phyloP scores from a whole-genome alignment of 2,113 vertebrate genomes.

The Pseudorasbora parva region DNA sequence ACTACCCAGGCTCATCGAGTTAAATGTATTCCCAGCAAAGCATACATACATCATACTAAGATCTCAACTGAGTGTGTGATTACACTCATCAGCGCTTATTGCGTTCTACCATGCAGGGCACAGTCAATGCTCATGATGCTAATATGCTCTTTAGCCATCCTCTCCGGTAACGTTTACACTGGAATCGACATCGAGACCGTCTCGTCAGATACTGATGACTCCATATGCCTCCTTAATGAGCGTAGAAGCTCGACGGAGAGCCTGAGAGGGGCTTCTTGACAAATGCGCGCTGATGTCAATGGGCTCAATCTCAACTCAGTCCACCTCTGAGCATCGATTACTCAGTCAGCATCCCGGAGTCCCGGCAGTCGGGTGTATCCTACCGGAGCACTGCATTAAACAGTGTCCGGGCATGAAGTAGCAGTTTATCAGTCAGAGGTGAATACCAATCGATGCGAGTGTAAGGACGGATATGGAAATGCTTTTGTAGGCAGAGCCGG shows the following conservation, averaged over 20 bases:
- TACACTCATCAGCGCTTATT: slow-evolving; percentile 43
- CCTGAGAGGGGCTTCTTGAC: slow-evolving; percentile 32
- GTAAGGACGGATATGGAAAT: slow-evolving; percentile 48
- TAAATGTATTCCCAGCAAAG: slow-evolving; percentile 29
- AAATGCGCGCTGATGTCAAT: slow-evolving; percentile 49
- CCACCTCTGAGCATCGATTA: slow-evolving; percentile 52
- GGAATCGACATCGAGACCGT: background rate
- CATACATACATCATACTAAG: slow-evolving; percentile 37
- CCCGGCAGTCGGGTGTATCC: slow-evolving; percentile 30
- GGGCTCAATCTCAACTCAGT: slow-evolving; percentile 56
- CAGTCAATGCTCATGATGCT: slow-evolving; percentile 23
- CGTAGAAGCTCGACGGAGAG: slow-evolving; percentile 13
- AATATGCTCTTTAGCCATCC: slow-evolving; percentile 13
- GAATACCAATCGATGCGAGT: slow-evolving; percentile 55
- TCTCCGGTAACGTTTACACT: slow-evolving; percentile 23
- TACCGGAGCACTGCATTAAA: slow-evolving; percentile 51
- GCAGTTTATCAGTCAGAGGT: slow-evolving; percentile 60
- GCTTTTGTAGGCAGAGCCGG: slow-evolving; percentile 32
- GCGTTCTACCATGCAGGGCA: slow-evolving; percentile 18
- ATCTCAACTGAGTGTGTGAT: slow-evolving; percentile 33
- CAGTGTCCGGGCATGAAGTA: slow-evolving; percentile 52
- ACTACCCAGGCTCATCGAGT: slow-evolving; percentile 45
- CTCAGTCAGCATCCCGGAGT: slow-evolving; percentile 39
- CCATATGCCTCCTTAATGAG: slow-evolving; percentile 33
- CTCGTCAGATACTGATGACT: slow-evolving; percentile 1